phyloP scores from a whole-genome alignment of 1,140 invertebrate genomes.

The Berghia stephanieae region DNA sequence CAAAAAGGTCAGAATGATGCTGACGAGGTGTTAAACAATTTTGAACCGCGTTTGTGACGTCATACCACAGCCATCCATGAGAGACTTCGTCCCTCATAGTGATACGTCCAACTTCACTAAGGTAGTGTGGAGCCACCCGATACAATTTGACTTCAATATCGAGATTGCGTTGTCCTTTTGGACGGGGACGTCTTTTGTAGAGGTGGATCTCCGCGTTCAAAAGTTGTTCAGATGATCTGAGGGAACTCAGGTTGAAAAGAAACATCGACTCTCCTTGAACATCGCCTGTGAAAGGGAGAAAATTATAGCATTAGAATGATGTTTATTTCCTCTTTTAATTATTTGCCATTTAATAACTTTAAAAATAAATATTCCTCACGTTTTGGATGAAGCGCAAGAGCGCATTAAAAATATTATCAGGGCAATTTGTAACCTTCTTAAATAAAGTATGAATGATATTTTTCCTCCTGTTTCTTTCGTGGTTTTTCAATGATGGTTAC shows the following conservation, averaged over 20 bases:
- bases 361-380: constrained; percentile 23
- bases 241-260: constrained; percentile 64
- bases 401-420: too few species aligned
- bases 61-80: constrained; percentile 60
- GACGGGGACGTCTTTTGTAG: constrained; percentile 53
- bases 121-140: constrained; percentile 53
- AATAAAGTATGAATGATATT: too few species aligned
- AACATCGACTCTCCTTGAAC: constrained; percentile 60
- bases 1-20: constrained; percentile 52
- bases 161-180: constrained; percentile 31
- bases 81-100: constrained; percentile 39
- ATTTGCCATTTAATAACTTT: too few species aligned
- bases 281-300: too few species aligned
- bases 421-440: too few species aligned
- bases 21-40: constrained; percentile 50
- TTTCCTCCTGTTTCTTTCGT: too few species aligned
- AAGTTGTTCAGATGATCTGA: constrained; percentile 55
- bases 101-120: constrained; percentile 48
- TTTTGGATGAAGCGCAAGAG: not conserved
- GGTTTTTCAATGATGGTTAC: too few species aligned
- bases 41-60: constrained; percentile 53
- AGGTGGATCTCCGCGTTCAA: constrained; percentile 65
- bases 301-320: too few species aligned
- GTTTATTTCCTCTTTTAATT: too few species aligned
- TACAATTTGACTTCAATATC: constrained; percentile 53